Percentiles rank a stretch among this genome's conserved stretches.
Conservation (phyloP, 2,888 invertebrate genomes). For the Microplitis manilae region DNA sequence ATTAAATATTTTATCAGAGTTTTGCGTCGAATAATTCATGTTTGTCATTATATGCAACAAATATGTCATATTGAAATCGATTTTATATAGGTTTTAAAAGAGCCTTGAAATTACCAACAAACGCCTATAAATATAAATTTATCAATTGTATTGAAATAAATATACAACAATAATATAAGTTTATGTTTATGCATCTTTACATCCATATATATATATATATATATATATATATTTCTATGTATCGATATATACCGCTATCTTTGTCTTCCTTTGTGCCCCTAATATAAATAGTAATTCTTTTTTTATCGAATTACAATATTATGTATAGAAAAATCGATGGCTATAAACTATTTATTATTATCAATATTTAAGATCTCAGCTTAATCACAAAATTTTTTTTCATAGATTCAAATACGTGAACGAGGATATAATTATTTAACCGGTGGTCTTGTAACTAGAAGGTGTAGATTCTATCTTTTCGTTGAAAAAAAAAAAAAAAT, state of each 20-base stretch:
- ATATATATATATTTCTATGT: neutral
- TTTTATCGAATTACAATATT: neutral
- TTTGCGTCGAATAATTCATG: too few relatives aligned
- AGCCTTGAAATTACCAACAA: neutral
- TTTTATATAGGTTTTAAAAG: constrained; percentile 3
- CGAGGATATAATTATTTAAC: neutral
- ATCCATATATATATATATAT: neutral
- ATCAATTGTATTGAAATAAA: neutral
- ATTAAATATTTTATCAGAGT: too few relatives aligned
- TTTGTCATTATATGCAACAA: neutral
- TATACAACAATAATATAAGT: neutral
- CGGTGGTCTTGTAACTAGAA: neutral
- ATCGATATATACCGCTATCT: neutral
- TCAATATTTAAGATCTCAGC: neutral
- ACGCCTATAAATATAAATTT: neutral
- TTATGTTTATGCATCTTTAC: neutral
- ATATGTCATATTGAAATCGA: constrained; percentile 17
- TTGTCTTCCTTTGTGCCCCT: neutral
- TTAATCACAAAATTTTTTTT: neutral
- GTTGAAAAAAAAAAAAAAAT: neutral
- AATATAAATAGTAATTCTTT: neutral
- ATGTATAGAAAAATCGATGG: neutral
- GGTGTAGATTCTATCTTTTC: neutral
- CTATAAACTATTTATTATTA: neutral
- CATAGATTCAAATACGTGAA: neutral